Evolutionary conservation across 2,113 vertebrate species (phyloP).

Genomic region (Tiliqua scincoides): DNA sequence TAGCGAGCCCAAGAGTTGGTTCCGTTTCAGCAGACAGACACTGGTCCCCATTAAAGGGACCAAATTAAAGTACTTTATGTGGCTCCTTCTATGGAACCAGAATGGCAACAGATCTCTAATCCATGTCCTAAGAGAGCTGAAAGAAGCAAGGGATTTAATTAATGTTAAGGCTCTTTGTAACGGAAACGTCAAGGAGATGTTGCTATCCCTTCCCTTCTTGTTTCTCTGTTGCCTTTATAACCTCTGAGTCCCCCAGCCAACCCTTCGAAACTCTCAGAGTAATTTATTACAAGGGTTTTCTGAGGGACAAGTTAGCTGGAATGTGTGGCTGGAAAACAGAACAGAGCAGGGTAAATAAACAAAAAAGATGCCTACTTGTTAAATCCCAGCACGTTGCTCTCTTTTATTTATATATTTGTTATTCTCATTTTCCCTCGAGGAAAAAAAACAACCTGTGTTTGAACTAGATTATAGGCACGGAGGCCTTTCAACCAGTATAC

Average conservation of each 20-base stretch:
- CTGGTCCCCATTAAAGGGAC: conserved; percentile 19
- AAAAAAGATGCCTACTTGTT: not conserved
- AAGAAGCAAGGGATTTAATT: conserved; percentile 5
- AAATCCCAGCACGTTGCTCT: conserved; percentile 13
- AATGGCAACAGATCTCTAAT: conserved; percentile 1
- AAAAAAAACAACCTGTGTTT: conserved; percentile 15
- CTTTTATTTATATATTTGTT: conserved; percentile 31
- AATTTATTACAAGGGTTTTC: conserved; percentile 55
- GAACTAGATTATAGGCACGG: conserved; percentile 19
- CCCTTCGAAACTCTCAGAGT: not conserved
- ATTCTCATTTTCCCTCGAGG: conserved; percentile 29
- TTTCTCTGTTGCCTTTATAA: conserved; percentile 45
- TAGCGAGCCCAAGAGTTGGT: not conserved
- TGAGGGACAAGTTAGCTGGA: conserved; percentile 27
- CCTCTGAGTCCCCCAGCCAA: conserved; percentile 19
- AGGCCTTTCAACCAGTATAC: not conserved
- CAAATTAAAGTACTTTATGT: conserved; percentile 23
- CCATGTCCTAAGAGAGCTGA: conserved; percentile 5
- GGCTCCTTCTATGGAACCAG: not conserved
- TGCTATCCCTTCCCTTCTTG: conserved; percentile 17
- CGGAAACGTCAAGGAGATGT: conserved; percentile 27
- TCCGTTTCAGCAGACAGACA: conserved; percentile 14
- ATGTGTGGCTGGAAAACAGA: conserved; percentile 29
- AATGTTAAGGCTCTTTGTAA: conserved; percentile 35
- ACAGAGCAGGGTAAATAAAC: conserved; percentile 23